Percentiles rank a stretch among this genome's conserved stretches.
Evolutionary conservation across 2,113 vertebrate species (phyloP).

Genomic region (Neolamprologus variostigma): DNA sequence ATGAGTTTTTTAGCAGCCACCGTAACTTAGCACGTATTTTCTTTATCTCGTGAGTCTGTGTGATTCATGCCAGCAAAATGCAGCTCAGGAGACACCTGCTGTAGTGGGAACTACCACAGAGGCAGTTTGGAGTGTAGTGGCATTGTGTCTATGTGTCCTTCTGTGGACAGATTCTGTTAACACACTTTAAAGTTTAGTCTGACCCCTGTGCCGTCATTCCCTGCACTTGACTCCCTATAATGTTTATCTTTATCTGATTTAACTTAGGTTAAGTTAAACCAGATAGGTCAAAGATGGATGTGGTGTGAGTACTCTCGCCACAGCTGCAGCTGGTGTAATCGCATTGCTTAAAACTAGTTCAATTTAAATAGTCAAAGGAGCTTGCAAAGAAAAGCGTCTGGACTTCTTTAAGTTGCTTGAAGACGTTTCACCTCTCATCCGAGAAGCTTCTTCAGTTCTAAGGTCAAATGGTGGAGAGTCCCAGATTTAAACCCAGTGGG

Average conservation of each 20-base stretch:
- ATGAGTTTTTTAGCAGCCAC: neutral
- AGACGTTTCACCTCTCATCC: too few species aligned
- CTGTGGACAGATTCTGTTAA: neutral
- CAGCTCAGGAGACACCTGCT: too few species aligned
- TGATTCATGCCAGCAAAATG: neutral
- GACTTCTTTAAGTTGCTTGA: too few species aligned
- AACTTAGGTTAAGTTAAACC: neutral
- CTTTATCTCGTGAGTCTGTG: neutral
- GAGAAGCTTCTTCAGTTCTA: too few species aligned
- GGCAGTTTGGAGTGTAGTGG: neutral
- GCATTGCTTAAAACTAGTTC: neutral
- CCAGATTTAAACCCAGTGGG: too few species aligned
- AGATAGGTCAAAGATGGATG: neutral
- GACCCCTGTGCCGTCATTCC: fast-evolving
- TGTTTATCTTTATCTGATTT: neutral
- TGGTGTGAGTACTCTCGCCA: neutral
- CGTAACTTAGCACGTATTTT: neutral
- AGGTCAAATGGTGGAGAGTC: too few species aligned
- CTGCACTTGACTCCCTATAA: neutral
- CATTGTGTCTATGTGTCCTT: neutral
- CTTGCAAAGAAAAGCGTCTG: too few species aligned
- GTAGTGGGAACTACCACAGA: too few species aligned
- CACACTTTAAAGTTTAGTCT: neutral
- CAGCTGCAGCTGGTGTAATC: neutral
- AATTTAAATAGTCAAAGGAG: too few species aligned